These are phyloP conservation scores for Thalassaphorura encarpata DNA, from an alignment of 1,140 invertebrate species.

Conservation along the genomic window DNA sequence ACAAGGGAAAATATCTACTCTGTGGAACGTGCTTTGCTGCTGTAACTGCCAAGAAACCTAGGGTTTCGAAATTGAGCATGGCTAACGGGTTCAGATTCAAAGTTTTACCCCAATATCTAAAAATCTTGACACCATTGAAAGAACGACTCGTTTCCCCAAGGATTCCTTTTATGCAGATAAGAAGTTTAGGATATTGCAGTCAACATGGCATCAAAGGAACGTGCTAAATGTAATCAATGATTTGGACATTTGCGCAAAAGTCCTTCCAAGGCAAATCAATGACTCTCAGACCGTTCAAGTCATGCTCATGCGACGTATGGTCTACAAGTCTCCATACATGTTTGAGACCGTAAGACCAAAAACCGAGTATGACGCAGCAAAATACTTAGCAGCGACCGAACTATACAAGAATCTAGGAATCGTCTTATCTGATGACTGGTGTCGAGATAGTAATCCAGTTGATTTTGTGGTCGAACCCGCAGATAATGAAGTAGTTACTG, in stretches of 20 bases:
- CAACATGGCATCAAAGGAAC: conserved; percentile 19
- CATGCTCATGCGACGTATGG: conserved; percentile 12
- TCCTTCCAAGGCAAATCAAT: conserved; percentile 17
- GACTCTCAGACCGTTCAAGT: conserved; percentile 21
- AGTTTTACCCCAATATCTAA: conserved; percentile 3
- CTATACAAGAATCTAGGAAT: conserved; percentile 10
- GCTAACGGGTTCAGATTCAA: conserved; percentile 21
- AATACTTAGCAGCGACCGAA: conserved; percentile 8
- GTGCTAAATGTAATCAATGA: conserved; percentile 22
- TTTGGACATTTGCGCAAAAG: conserved; percentile 7
- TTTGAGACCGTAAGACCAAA: conserved; percentile 18
- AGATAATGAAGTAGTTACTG: neutral
- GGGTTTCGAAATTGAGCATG: conserved; percentile 7
- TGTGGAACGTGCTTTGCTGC: conserved; percentile 4
- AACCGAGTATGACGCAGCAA: conserved; percentile 4
- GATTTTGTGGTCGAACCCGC: neutral
- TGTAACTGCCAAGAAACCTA: neutral
- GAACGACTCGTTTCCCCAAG: conserved; percentile 14
- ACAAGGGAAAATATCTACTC: neutral
- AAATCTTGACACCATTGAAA: conserved; percentile 9
- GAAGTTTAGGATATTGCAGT: conserved; percentile 1
- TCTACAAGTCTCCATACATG: conserved; percentile 9
- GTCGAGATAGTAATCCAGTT: neutral
- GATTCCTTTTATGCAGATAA: conserved; percentile 26
- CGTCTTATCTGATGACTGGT: conserved; percentile 15